These are phyloP conservation scores for Myiopsitta monachus DNA, from an alignment of 2,113 vertebrate genomes.

Conservation along the genomic window DNA sequence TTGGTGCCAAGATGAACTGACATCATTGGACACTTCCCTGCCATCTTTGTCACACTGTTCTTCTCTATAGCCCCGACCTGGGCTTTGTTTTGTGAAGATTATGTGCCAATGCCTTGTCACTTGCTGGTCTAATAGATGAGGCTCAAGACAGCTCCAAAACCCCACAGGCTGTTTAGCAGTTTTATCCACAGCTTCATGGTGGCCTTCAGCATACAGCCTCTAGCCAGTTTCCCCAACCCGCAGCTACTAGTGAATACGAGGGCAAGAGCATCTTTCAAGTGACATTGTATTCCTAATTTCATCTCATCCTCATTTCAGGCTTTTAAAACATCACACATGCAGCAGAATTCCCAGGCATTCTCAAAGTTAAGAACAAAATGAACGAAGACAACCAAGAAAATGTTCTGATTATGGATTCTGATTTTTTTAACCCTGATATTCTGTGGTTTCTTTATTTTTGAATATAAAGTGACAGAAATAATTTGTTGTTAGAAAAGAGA, in stretches of 20 bases:
- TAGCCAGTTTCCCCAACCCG: background rate
- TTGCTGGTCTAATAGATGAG: background rate
- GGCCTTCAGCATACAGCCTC: background rate
- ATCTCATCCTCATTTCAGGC: background rate
- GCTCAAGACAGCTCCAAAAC: background rate
- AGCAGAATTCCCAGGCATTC: conserved; percentile 7
- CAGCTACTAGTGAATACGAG: background rate
- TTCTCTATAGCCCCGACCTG: background rate
- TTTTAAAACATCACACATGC: background rate
- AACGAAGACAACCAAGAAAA: conserved; percentile 42
- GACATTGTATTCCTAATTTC: background rate
- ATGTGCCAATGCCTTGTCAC: background rate
- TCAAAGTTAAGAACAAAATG: conserved; percentile 28
- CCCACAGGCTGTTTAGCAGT: background rate
- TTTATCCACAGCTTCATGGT: background rate
- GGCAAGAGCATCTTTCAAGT: background rate
- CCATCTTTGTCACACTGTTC: background rate
- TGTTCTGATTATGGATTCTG: conserved; percentile 52
- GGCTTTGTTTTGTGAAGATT: background rate
- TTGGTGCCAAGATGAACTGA: background rate
- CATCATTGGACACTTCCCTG: background rate
- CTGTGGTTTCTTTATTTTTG: conserved; percentile 84
- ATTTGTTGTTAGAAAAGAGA: conserved; percentile 86
- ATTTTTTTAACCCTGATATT: conserved; percentile 78
- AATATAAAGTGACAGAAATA: conserved; percentile 89